Evolutionary conservation across 2,888 invertebrate genomes (phyloP).

Genomic region (Lottia gigantea): DNA sequence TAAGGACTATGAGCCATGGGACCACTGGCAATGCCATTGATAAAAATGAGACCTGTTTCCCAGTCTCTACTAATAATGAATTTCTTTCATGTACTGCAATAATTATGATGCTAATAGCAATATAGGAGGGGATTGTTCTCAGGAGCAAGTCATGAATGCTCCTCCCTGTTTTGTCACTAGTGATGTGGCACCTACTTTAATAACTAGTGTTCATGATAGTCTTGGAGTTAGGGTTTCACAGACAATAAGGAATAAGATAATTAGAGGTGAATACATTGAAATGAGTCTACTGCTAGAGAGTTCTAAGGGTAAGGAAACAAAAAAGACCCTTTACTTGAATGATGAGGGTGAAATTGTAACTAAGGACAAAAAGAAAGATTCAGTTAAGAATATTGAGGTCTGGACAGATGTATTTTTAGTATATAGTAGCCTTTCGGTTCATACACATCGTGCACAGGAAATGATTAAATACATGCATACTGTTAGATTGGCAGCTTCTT

Average conservation of each 20-base stretch:
- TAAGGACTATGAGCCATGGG: no score
- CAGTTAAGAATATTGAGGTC: background rate
- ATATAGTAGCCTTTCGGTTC: background rate
- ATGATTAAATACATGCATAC: conserved; percentile 1
- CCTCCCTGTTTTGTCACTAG: no score
- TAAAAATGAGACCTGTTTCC: no score
- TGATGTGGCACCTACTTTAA: no score
- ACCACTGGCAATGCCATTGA: no score
- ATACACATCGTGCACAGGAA: background rate
- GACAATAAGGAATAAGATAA: background rate
- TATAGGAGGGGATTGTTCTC: no score
- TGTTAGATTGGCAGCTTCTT: background rate
- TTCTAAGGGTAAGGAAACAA: background rate
- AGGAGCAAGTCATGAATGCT: no score
- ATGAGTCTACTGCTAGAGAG: background rate
- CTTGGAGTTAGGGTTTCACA: background rate
- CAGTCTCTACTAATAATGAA: no score
- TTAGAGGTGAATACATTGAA: background rate
- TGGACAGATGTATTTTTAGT: background rate
- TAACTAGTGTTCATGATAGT: background rate
- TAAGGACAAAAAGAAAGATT: background rate
- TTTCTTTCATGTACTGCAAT: no score
- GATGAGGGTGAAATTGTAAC: background rate
- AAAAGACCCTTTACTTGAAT: background rate
- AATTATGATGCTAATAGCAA: no score